Base-by-base conservation (phyloP, 2,888 invertebrate genomes). In the Ganaspis brasiliensis region DNA sequence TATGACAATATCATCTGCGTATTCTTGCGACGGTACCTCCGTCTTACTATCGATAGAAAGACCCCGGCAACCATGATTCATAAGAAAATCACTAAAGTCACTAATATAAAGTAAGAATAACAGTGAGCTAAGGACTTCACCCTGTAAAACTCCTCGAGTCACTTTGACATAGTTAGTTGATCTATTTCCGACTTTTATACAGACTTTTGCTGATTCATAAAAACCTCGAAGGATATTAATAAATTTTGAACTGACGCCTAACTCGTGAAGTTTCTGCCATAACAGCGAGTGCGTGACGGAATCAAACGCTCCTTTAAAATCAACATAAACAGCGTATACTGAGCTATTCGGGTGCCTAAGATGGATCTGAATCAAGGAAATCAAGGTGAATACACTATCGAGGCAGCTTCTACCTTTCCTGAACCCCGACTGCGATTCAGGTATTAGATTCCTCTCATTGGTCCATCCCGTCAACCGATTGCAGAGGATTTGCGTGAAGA, bases 231-330 rank as follows among this genome's bases (percentile, higher is more conserved):
- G 10, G 12, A 61, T 61, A 45, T 73, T 73, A 19, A 73, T 26
- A 4, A 73, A 21, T 26, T 73, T 73, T 5, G 59, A 59, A 14
- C 73, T 73, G 5, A 73, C 24, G 6, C 49, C 31, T 9, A 45
- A 1, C 12, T 12, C 24, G 14, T 19, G 2, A 5, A 73, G 16
- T 26, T 73, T 73, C 8, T 24, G 10, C 45, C 73, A 73, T 0
- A 73, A 31, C 21, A 74, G 35, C 12, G 6, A 6, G 14, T 74
- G 63, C 14, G 61, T 37, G 2, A 74, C 35, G 1, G 73, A 52
- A 49, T 74, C 73, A 10, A 74, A 74, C 3, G 49, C 73, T 0
- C 35, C 26, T 16, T 63, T 61, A 49, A 74, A 74, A 26, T 74
- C 73, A 0, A 74, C 52, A 52, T 61, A 74, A 1, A 10, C 19